phyloP scores from a whole-genome alignment of 2,888 invertebrate genomes.

The Mythimna lalbum region DNA sequence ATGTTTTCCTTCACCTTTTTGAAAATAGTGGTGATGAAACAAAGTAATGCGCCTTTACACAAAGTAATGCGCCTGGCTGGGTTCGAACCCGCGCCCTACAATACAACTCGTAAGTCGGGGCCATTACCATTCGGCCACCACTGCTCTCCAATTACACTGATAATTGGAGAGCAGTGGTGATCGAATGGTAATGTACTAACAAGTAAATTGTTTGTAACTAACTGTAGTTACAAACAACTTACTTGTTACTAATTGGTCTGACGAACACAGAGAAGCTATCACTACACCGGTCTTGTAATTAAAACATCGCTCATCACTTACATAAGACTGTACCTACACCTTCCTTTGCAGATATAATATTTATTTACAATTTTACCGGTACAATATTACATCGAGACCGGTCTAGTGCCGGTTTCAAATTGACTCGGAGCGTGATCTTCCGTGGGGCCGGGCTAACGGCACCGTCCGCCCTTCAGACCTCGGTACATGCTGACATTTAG shows the following conservation, averaged over 20 bases:
- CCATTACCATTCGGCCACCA: too few relatives aligned
- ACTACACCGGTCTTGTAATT: conserved; percentile 24
- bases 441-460: conserved; percentile 67
- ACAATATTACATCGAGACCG: conserved; percentile 56
- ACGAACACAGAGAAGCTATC: conserved; percentile 2
- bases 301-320: conserved; percentile 38
- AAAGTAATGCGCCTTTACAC: too few relatives aligned
- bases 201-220: too few relatives aligned
- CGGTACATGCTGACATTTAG: conserved; percentile 56
- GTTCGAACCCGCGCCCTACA: too few relatives aligned
- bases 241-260: conserved; percentile 13
- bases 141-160: too few relatives aligned
- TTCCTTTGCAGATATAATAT: conserved; percentile 44
- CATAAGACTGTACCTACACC: conserved; percentile 31
- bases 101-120: too few relatives aligned
- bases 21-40: too few relatives aligned
- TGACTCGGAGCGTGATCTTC: conserved; percentile 68
- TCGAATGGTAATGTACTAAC: too few relatives aligned
- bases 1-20: too few relatives aligned
- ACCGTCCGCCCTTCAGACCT: conserved; percentile 57
- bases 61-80: too few relatives aligned
- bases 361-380: conserved; percentile 46
- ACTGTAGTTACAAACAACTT: conserved; percentile 21
- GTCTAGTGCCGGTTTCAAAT: conserved; percentile 65
- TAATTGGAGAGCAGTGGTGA: too few relatives aligned